phyloP scores from a whole-genome alignment of 2,113 vertebrate species.

The Pachypanchax playfairii region DNA sequence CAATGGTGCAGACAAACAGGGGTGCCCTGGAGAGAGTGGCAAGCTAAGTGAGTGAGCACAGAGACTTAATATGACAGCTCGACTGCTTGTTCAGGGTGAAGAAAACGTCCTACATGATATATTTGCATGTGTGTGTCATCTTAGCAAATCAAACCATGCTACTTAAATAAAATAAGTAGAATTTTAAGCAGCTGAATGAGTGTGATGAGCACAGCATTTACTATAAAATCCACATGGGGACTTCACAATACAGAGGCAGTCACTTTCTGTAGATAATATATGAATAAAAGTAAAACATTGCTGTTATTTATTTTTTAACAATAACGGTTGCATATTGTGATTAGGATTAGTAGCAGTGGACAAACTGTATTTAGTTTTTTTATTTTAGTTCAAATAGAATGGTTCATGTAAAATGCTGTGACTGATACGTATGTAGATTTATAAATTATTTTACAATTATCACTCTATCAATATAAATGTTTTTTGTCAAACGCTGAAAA shows the following conservation, averaged over 20 bases:
- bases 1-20: constrained; percentile 77
- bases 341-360: too few species aligned
- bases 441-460: too few species aligned
- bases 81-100: constrained; percentile 54
- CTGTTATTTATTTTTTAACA: too few species aligned
- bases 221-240: background rate
- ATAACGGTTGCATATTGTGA: too few species aligned
- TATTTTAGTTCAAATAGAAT: too few species aligned
- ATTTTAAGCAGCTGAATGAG: constrained; percentile 29
- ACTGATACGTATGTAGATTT: too few species aligned
- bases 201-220: background rate
- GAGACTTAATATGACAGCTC: constrained; percentile 78
- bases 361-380: too few species aligned
- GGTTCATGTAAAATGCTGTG: too few species aligned
- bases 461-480: too few species aligned
- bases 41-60: constrained; percentile 74
- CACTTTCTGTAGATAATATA: too few species aligned
- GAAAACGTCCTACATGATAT: constrained; percentile 48
- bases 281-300: too few species aligned
- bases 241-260: background rate
- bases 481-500: too few species aligned
- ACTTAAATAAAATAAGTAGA: constrained; percentile 25
- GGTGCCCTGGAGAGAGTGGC: constrained; percentile 70
- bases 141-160: constrained; percentile 39
- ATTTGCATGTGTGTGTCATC: constrained; percentile 12